These are phyloP conservation scores for Drosophila parthenogenetica DNA, from an alignment of 2,888 invertebrate species.

Conservation along the genomic window DNA sequence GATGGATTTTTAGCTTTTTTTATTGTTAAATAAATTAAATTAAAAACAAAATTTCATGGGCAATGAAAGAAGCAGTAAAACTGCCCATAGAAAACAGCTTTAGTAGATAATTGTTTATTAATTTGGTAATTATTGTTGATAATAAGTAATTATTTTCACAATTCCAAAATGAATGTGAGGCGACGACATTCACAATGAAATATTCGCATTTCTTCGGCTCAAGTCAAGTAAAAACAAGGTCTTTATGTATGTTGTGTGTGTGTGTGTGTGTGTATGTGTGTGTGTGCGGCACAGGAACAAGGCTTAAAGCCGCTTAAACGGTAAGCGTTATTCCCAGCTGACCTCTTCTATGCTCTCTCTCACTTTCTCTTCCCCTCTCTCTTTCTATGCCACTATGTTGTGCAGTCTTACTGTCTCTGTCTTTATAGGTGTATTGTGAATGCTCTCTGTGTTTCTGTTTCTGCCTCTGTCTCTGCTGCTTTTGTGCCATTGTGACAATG, in stretches of 20 bases:
- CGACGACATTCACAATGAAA: background rate
- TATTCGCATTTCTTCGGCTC: background rate
- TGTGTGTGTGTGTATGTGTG: background rate
- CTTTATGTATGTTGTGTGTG: background rate
- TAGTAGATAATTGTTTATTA: conserved; percentile 1
- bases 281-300: background rate
- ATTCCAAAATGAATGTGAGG: conserved; percentile 1
- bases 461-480: conserved; percentile 26
- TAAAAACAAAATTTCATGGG: too few species aligned
- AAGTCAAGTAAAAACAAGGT: conserved; percentile 12
- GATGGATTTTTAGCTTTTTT: too few species aligned
- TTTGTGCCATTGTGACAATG: conserved; percentile 64
- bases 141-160: conserved; percentile 1
- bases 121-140: background rate
- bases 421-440: background rate
- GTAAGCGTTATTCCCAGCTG: conserved; percentile 28
- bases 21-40: too few species aligned
- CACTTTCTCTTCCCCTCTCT: conserved; percentile 2
- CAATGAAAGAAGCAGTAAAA: too few species aligned
- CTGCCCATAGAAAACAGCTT: too few species aligned
- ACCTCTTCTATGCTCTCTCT: conserved; percentile 31
- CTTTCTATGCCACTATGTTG: background rate
- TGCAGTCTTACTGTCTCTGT: background rate
- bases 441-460: background rate
- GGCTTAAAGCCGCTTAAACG: conserved; percentile 12